Evolutionary conservation across 2,797 vertebrate genomes (phyloP).

Genomic region (Paramormyrops hopkinsi): DNA sequence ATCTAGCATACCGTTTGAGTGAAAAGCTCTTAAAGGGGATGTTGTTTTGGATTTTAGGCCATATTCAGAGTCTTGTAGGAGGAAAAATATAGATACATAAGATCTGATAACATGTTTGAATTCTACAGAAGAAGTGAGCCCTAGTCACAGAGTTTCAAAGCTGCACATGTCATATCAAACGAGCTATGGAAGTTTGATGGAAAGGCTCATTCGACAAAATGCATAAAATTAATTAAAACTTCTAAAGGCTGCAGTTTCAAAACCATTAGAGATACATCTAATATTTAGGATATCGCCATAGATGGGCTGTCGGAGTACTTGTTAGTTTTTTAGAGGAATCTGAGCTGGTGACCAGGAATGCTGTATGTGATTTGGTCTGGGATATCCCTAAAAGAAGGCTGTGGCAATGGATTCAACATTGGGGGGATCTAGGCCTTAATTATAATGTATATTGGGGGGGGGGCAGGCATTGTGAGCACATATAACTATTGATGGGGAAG

Average conservation of each 20-base stretch:
- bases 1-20: background rate
- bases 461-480: background rate
- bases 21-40: background rate
- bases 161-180: background rate
- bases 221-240: background rate
- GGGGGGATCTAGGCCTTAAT: background rate
- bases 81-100: background rate
- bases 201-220: background rate
- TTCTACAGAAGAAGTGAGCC: background rate
- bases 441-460: background rate
- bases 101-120: background rate
- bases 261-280: background rate
- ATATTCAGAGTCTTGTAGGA: background rate
- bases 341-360: background rate
- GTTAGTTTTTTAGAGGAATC: background rate
- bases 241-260: background rate
- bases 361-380: background rate
- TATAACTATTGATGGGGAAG: background rate
- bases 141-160: background rate
- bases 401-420: background rate
- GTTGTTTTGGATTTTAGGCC: background rate
- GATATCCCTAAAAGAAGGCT: background rate
- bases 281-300: background rate
- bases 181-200: background rate
- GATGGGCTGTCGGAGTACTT: background rate